Percentiles rank a stretch among this genome's conserved stretches.
These are phyloP conservation scores for Mesocricetus auratus DNA, from an alignment of 2,113 vertebrate species.

Conservation along the genomic window DNA sequence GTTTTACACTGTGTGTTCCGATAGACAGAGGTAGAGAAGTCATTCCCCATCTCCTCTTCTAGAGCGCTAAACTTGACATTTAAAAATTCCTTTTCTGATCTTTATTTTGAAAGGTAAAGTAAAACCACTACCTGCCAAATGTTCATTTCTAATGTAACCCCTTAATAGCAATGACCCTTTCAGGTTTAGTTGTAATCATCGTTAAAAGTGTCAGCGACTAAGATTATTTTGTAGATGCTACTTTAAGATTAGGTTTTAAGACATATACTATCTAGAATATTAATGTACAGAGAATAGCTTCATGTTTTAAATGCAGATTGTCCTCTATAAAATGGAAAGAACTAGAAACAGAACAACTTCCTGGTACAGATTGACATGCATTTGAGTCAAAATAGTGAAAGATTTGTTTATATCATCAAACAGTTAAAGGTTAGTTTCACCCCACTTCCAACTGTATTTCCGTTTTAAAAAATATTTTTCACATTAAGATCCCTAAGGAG, in stretches of 20 bases:
- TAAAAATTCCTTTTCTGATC: constrained; percentile 13
- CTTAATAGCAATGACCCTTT: constrained; percentile 44
- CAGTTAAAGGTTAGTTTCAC: constrained; percentile 36
- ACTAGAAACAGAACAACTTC: constrained; percentile 62
- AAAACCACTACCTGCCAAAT: constrained; percentile 40
- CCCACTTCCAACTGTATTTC: background rate
- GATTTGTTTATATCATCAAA: constrained; percentile 69
- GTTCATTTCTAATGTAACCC: background rate
- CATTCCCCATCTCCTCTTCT: constrained; percentile 50
- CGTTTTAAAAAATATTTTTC: background rate
- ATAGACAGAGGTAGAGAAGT: constrained; percentile 63
- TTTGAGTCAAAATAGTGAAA: constrained; percentile 76
- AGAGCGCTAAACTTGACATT: constrained; percentile 56
- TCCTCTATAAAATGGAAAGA: constrained; percentile 5
- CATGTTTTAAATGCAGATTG: constrained; percentile 45
- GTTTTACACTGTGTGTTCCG: constrained; percentile 54
- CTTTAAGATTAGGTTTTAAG: constrained; percentile 43
- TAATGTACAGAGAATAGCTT: background rate
- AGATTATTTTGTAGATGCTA: constrained; percentile 14
- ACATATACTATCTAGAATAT: background rate
- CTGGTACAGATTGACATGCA: constrained; percentile 69
- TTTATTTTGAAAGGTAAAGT: constrained; percentile 66
- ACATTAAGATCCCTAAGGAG: constrained; percentile 7
- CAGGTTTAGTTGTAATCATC: constrained; percentile 23
- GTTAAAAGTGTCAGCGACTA: constrained; percentile 43